These are phyloP conservation scores for Diadegma fenestrale DNA, from an alignment of 2,888 invertebrate genomes.

Conservation along the genomic window DNA sequence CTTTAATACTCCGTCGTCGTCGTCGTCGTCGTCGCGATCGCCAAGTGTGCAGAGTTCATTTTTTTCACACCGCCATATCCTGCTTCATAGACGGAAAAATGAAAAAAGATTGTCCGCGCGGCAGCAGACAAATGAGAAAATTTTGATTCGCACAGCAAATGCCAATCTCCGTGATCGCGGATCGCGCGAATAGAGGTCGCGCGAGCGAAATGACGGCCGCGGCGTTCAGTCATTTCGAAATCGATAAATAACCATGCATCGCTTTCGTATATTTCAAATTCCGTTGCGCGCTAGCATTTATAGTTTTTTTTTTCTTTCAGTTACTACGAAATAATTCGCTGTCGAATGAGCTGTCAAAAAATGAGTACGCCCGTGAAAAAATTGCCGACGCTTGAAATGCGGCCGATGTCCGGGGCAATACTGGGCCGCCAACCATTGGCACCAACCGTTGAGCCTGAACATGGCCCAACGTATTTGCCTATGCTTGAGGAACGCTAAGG, in stretches of 20 bases:
- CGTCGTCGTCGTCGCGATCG: not conserved
- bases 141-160: not conserved
- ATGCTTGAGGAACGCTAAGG: too few relatives aligned
- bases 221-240: not conserved
- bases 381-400: too few relatives aligned
- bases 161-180: not conserved
- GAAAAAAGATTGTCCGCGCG: not conserved
- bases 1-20: conserved; percentile 13
- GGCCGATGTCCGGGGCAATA: too few relatives aligned
- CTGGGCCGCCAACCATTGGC: too few relatives aligned
- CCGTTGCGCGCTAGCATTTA: too few relatives aligned
- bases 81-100: not conserved
- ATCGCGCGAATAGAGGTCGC: not conserved
- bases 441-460: too few relatives aligned
- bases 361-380: too few relatives aligned
- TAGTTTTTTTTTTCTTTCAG: too few relatives aligned
- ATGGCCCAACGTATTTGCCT: too few relatives aligned
- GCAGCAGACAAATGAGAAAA: not conserved
- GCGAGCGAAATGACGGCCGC: not conserved
- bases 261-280: too few relatives aligned
- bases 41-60: conserved; percentile 26
- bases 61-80: conserved; percentile 17
- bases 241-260: not conserved
- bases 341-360: too few relatives aligned
- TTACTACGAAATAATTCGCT: too few relatives aligned